Evolutionary conservation across 2,888 invertebrate species (phyloP).

Genomic region (Conchocele bisecta): DNA sequence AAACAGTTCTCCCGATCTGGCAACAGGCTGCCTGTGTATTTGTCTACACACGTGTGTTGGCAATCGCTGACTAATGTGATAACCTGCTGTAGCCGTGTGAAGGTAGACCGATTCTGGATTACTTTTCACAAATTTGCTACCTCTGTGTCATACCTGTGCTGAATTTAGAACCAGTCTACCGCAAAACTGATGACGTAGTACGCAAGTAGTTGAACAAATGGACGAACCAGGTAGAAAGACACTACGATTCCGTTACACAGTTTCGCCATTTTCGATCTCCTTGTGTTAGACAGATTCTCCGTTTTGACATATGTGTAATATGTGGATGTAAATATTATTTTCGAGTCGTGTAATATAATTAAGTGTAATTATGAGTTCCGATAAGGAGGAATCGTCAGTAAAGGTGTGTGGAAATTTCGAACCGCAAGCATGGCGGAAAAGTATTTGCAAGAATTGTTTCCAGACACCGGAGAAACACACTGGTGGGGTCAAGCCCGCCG

Average conservation of each 20-base stretch:
- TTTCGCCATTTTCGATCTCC: not conserved
- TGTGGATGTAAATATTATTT: constrained; percentile 23
- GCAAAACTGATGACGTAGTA: constrained; percentile 64
- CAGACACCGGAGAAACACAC: constrained; percentile 76
- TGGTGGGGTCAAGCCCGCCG: constrained; percentile 29
- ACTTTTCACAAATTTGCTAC: too few species aligned
- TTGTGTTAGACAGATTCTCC: not conserved
- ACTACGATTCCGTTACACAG: too few species aligned
- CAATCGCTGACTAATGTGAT: too few species aligned
- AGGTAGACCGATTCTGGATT: too few species aligned
- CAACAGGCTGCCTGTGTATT: too few species aligned
- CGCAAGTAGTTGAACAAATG: constrained; percentile 52
- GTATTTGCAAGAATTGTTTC: constrained; percentile 82
- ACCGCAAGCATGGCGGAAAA: constrained; percentile 82
- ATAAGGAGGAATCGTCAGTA: constrained; percentile 40
- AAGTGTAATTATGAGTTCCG: constrained; percentile 49
- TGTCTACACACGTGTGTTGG: too few species aligned
- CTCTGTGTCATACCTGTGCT: constrained; percentile 27
- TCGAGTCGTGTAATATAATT: constrained; percentile 6
- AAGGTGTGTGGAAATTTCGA: constrained; percentile 79
- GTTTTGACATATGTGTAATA: not conserved
- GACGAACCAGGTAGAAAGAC: too few species aligned
- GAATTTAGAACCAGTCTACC: constrained; percentile 41
- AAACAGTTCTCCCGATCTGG: too few species aligned
- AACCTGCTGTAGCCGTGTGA: too few species aligned